Percentiles rank a stretch among this genome's conserved stretches.
Conservation (phyloP, 2,797 vertebrate species). For the Smutsia temminckii region DNA sequence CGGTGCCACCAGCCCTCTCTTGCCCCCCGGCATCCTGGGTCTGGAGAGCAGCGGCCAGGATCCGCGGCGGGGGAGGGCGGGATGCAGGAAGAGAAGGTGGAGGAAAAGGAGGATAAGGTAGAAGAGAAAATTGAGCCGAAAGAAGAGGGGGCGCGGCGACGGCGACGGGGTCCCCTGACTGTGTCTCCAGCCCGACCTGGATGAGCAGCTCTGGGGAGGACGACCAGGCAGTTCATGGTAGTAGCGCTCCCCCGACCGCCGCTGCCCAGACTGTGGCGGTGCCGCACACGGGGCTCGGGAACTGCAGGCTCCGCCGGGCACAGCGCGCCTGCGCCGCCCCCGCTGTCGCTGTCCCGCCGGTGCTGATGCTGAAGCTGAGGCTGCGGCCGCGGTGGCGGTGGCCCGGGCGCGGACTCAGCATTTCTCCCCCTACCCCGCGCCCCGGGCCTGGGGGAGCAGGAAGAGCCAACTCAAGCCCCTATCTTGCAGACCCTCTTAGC, state of each 20-base stretch:
- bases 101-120: slow-evolving; percentile 75
- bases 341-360: slow-evolving; percentile 83
- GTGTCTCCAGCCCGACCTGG: slow-evolving; percentile 82
- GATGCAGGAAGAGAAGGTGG: slow-evolving; percentile 78
- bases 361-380: slow-evolving; percentile 64
- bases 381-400: neutral
- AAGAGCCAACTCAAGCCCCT: neutral
- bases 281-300: slow-evolving; percentile 82
- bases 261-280: slow-evolving; percentile 87
- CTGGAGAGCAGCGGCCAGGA: slow-evolving; percentile 85
- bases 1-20: slow-evolving; percentile 98
- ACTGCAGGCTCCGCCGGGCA: slow-evolving; percentile 80
- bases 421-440: slow-evolving; percentile 30
- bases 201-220: slow-evolving; percentile 86
- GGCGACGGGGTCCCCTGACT: slow-evolving; percentile 77
- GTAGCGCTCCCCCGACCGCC: slow-evolving; percentile 90
- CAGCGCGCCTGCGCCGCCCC: slow-evolving; percentile 84
- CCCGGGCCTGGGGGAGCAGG: neutral
- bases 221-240: slow-evolving; percentile 92
- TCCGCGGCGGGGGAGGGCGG: slow-evolving; percentile 82
- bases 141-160: slow-evolving; percentile 79
- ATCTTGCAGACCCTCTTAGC: accelerated
- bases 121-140: slow-evolving; percentile 70
- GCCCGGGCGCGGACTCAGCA: slow-evolving; percentile 47
- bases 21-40: slow-evolving; percentile 98